Conservation (phyloP, 2,888 invertebrate genomes). For the Stramonita haemastoma region DNA sequence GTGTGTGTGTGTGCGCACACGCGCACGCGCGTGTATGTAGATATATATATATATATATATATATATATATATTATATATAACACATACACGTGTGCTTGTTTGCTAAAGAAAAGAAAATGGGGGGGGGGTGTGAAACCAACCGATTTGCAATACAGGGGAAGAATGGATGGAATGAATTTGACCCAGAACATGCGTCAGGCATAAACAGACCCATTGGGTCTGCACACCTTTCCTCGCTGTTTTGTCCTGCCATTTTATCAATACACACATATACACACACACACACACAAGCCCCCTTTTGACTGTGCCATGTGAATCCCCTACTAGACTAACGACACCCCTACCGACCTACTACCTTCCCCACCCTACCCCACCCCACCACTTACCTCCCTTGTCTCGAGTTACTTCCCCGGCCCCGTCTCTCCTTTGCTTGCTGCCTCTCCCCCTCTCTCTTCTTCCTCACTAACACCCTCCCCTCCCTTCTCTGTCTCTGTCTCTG, state of each 20-base stretch:
- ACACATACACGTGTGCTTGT: background rate
- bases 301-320: too few relatives aligned
- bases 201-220: slow-evolving; percentile 9
- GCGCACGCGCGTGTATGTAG: background rate
- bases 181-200: slow-evolving; percentile 17
- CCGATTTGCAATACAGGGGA: background rate
- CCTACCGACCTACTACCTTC: too few relatives aligned
- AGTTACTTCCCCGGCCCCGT: too few relatives aligned
- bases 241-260: background rate
- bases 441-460: background rate
- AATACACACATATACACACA: too few relatives aligned
- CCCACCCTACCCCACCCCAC: background rate
- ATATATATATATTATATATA: too few relatives aligned
- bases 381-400: background rate
- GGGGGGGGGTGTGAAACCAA: background rate
- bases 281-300: too few relatives aligned
- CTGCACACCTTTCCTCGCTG: background rate
- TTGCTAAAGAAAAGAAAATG: too few relatives aligned
- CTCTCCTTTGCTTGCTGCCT: too few relatives aligned
- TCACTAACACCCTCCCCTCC: background rate
- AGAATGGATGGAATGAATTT: background rate
- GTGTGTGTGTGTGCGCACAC: background rate
- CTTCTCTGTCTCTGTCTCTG: background rate
- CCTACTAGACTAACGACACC: too few relatives aligned
- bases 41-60: too few relatives aligned